Conservation (phyloP, 2,113 vertebrate species). For the Edolisoma coerulescens region DNA sequence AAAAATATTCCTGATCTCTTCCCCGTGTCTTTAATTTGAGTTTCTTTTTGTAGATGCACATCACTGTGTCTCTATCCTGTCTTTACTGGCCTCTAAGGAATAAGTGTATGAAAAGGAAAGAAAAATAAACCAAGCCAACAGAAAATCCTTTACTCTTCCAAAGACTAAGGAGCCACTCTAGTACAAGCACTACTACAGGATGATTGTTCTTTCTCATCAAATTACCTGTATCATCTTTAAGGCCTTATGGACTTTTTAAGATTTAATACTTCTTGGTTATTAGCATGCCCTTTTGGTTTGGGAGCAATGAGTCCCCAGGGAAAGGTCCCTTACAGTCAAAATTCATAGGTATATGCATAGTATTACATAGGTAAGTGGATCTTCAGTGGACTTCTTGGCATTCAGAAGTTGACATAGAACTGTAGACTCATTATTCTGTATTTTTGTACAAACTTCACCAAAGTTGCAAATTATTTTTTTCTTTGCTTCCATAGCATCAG, state of each 20-base stretch:
- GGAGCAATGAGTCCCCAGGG: not conserved
- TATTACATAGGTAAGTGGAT: not conserved
- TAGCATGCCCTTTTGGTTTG: not conserved
- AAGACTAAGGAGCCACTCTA: not conserved
- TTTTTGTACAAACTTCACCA: not conserved
- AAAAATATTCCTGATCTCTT: not conserved
- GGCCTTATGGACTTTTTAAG: not conserved
- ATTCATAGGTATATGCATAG: not conserved
- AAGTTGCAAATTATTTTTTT: not conserved
- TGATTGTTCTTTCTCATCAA: not conserved
- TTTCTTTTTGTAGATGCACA: not conserved
- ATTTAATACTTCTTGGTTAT: not conserved
- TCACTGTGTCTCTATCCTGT: not conserved
- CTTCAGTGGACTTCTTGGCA: not conserved
- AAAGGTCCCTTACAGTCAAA: not conserved
- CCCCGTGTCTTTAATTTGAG: not conserved
- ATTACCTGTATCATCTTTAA: not conserved
- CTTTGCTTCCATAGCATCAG: not conserved
- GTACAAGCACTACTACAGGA: not conserved
- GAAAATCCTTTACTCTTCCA: not conserved
- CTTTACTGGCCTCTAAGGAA: not conserved
- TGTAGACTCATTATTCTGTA: not conserved
- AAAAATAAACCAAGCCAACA: not conserved
- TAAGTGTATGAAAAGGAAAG: not conserved
- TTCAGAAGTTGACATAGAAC: not conserved